Evolutionary conservation across 2,113 vertebrate genomes (phyloP), one percentile per base, ranked within the genome.

Genomic region (Gymnocephalus cernua): DNA sequence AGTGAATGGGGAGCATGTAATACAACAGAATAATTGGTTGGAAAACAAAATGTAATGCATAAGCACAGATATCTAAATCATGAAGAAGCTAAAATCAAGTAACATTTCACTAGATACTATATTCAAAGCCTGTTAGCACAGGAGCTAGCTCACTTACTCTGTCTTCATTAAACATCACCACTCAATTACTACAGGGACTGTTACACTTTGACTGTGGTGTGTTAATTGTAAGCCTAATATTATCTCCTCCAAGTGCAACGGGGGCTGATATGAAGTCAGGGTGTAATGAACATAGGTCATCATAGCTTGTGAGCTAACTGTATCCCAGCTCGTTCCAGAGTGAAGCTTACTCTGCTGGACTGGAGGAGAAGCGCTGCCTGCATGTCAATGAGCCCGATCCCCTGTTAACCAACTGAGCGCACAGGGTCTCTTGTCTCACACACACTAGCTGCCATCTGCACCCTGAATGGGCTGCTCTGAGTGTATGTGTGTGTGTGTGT

Each of bases 391-490:
- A 93, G 84, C 85, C 68, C 15, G 11, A 73, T 71, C 90, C 86
- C 84, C 89, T 82, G 87, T 88, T 80, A 84, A 89, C 78, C 67
- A 81, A 81, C 83, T 44, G 76, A 89, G 82, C 6, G 59, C 62
- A 75, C 69, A 38, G 74, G 86, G 83, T 91, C 91, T 92, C 90
- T 93, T 91, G 91, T 94, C 90, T 92, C 91, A 76, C 88, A 89
- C 88, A 92, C 89, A 91, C 77, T 81, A 86, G 88, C 88, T 90
- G 88, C 91, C 93, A 94, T 93, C 93, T 94, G 93, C 93, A 92
- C 87, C 86, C 90, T 93, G 92, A 94, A 94, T 92, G 89, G 91
- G 73, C 57, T 82, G 67, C 66, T 75, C 71, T 53, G 45, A 74
- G 78, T 54, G 65, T 64, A 72, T 78, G 58, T 61, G 63, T 35